Base-by-base conservation (phyloP, 2,113 vertebrate species). In the Ageneiosus marmoratus region DNA sequence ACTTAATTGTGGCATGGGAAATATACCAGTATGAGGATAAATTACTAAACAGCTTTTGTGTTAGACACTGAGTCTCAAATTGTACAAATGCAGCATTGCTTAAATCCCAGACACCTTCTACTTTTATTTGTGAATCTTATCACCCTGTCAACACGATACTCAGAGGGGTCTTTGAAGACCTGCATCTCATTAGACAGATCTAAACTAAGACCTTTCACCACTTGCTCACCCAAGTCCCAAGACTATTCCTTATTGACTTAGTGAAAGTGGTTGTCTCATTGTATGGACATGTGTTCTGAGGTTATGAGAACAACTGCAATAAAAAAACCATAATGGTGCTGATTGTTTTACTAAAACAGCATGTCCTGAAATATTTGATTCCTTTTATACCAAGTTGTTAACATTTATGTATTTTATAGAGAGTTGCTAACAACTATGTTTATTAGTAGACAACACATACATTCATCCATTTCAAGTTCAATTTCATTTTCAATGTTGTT, bases 201-300 rank as follows among this genome's bases (percentile, higher is more conserved):
- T 72, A 79, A 79, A 79, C 62, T 79, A 41, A 79, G 29, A 37
- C 63, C 50, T 79, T 79, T 79, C 82, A 79, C 34, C 83, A 79
- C 74, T 50, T 44, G 9, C 70, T 56, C 18, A 56, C 27, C 48
- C 75, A 29, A 67, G n/a, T 56, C 50, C 18, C 18, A 76, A 76
- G 73, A 76, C 55, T 12, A 74, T 50, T 73, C n/a, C 15, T 48
- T 73, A 50, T 48, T 74, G 16, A 29, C 51, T 74, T 32, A 34
- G 51, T 29, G 8, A 46, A 32, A 46, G 32, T 22, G 16, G 4
- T 48, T 32, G 44, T 34, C n/a, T 74, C 56, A 27, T 62, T 65
- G 50, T 79, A 32, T 32, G 10, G 58, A 16, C 44, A 79, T 50
- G 32, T 50, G 58, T 10, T 48, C 7, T 24, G 27, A 65, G 44